Conservation (phyloP, 1,140 invertebrate species). For the Drosophila subobscura region DNA sequence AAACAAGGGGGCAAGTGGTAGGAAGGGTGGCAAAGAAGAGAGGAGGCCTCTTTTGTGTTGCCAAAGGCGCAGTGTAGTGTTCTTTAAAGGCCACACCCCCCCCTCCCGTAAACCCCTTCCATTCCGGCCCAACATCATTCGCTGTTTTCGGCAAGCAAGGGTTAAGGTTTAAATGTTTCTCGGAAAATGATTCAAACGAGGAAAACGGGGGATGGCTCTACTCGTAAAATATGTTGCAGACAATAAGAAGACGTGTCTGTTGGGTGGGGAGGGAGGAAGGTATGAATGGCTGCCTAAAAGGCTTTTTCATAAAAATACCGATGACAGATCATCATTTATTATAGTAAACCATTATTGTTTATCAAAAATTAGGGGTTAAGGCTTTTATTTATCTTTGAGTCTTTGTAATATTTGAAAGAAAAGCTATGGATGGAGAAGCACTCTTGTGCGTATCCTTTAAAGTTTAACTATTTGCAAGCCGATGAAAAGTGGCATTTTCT, state of each 20-base stretch:
- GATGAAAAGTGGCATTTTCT: too few species aligned
- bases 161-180: slow-evolving; percentile 44
- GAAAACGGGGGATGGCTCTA: background rate
- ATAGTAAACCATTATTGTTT: too few species aligned
- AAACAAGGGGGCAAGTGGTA: background rate
- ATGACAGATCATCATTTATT: too few species aligned
- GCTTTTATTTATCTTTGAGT: too few species aligned
- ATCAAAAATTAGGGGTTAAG: too few species aligned
- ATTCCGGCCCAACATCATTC: too few species aligned
- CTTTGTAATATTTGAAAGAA: too few species aligned
- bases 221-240: slow-evolving; percentile 3
- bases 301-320: too few species aligned
- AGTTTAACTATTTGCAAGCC: too few species aligned
- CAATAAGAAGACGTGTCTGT: slow-evolving; percentile 12
- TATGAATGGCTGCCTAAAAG: too few species aligned
- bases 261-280: background rate
- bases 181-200: slow-evolving; percentile 30
- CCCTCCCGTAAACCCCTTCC: background rate
- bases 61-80: slow-evolving; percentile 51
- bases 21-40: slow-evolving; percentile 21
- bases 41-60: slow-evolving; percentile 58
- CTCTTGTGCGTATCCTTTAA: too few species aligned
- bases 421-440: too few species aligned
- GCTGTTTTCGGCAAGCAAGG: slow-evolving; percentile 48
- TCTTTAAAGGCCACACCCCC: slow-evolving; percentile 9